Base-by-base conservation (phyloP, 2,797 vertebrate species). In the Garrulus glandarius region DNA sequence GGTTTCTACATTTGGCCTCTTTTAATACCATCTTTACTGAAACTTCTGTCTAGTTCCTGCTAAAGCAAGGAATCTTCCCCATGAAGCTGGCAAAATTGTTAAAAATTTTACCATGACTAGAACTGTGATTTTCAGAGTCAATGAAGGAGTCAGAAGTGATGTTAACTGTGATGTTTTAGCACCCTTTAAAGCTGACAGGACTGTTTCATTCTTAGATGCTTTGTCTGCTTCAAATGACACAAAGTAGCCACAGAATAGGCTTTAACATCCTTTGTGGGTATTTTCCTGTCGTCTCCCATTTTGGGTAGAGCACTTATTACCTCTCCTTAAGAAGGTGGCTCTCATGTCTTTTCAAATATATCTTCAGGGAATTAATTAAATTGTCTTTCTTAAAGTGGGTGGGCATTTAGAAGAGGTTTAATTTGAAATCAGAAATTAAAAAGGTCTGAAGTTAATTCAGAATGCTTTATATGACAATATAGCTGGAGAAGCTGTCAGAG, bases 361-460 rank as follows among this genome's bases (percentile, higher is more conserved):
- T 76, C 47, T 44, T 56, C 26, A 71, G 36, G 37, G 26, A 89
- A 29, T 81, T 65, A 93, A 93, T 87, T 88, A 86, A 91, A 68
- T 34, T 47, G 27, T 24, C 20, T 47, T 79, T 68, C 63, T 80
- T 87, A 27, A 87, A 94, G 92, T 75, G 76, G 81, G 56, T 34
- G 53, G 70, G 57, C 43, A 67, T 71, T 68, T 74, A 71, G 72
- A 90, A 60, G 37, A 64, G 68, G 27, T 30, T 81, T 92, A 55
- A 34, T 89, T 67, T 91, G 39, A 70, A 84, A 70, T 49, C 30
- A n/a, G 80, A 88, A 89, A 84, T 86, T 82, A 47, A 79, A 87
- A 77, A 69, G 18, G 16, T 88, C 68, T 75, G 34, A 69, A 67
- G 29, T 90, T 69, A 89, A 72, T 92, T 89, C 44, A 30, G 36